A percentile compares a stretch with the other conserved stretches of the same genome.
phyloP scores from a whole-genome alignment of 2,113 vertebrate species.

The Pogonocichla stellata region DNA sequence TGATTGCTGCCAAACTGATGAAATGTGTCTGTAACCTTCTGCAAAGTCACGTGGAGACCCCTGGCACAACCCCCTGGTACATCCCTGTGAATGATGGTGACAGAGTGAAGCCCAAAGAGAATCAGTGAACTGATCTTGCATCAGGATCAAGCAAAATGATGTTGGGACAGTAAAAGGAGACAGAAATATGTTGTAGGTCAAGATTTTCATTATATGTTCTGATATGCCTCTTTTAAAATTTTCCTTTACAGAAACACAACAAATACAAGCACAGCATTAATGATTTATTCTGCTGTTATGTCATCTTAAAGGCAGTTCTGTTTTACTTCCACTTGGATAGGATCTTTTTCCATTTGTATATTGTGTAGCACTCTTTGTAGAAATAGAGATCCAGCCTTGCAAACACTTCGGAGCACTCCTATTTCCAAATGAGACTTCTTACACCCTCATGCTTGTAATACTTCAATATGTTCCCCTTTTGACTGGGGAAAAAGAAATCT shows the following conservation, averaged over 20 bases:
- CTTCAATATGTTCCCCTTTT: neutral
- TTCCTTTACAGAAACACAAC: neutral
- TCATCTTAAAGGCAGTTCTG: neutral
- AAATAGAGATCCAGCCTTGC: neutral
- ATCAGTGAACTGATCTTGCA: neutral
- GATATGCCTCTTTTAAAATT: neutral
- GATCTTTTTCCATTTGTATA: constrained; percentile 3
- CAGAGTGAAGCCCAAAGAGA: neutral
- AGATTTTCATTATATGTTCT: neutral
- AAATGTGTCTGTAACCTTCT: neutral
- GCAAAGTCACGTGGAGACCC: neutral
- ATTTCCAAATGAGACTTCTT: neutral
- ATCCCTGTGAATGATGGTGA: accelerated
- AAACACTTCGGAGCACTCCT: neutral
- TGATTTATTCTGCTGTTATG: constrained; percentile 3
- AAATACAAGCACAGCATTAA: neutral
- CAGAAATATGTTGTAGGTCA: neutral
- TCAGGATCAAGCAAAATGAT: neutral
- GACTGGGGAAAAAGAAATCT: neutral
- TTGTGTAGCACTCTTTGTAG: neutral
- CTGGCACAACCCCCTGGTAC: neutral
- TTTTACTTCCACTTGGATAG: neutral
- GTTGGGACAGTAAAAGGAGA: neutral
- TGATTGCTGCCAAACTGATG: neutral
- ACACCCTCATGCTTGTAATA: neutral